Percentiles rank a stretch among this genome's conserved stretches.
These are phyloP conservation scores for Oscheius myriophilus DNA, from an alignment of 2,888 invertebrate species.

Conservation along the genomic window DNA sequence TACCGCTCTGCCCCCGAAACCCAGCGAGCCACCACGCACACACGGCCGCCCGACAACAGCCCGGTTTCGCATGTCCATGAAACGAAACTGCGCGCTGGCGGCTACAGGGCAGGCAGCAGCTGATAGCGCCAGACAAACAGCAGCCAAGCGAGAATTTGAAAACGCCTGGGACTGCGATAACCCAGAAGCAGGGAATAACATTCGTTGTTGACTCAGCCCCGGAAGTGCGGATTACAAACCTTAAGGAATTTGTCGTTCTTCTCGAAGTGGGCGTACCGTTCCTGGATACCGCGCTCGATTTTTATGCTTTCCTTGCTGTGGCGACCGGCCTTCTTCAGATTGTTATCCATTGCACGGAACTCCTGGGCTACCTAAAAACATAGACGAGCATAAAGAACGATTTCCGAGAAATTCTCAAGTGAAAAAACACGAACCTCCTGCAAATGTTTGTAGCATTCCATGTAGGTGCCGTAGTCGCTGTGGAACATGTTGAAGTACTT, in stretches of 20 bases:
- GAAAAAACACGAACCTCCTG: conserved; percentile 38
- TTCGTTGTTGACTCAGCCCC: too few relatives aligned
- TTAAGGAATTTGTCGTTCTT: conserved; percentile 48
- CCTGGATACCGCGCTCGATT: conserved; percentile 31
- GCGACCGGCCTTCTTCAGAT: conserved; percentile 25
- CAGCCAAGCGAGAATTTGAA: too few relatives aligned
- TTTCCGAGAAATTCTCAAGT: too few relatives aligned
- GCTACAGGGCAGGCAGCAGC: conserved; percentile 1
- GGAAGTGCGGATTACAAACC: too few relatives aligned
- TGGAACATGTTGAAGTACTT: conserved; percentile 49
- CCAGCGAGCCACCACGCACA: conserved; percentile 12
- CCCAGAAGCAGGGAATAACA: conserved; percentile 5
- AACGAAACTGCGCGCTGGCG: conserved; percentile 3
- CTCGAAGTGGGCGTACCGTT: conserved; percentile 37
- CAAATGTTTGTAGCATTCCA: conserved; percentile 47
- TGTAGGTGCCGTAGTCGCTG: conserved; percentile 58
- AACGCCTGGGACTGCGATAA: too few relatives aligned
- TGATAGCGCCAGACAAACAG: conserved; percentile 7
- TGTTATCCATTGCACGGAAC: conserved; percentile 39
- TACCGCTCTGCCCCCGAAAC: conserved; percentile 17
- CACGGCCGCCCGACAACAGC: not conserved
- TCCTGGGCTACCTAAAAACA: conserved; percentile 38
- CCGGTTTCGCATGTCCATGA: conserved; percentile 7
- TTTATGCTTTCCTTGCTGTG: conserved; percentile 20
- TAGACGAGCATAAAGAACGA: too few relatives aligned